These are phyloP conservation scores for Diploscapter pachys DNA, from an alignment of 1,140 invertebrate species.

Conservation along the genomic window DNA sequence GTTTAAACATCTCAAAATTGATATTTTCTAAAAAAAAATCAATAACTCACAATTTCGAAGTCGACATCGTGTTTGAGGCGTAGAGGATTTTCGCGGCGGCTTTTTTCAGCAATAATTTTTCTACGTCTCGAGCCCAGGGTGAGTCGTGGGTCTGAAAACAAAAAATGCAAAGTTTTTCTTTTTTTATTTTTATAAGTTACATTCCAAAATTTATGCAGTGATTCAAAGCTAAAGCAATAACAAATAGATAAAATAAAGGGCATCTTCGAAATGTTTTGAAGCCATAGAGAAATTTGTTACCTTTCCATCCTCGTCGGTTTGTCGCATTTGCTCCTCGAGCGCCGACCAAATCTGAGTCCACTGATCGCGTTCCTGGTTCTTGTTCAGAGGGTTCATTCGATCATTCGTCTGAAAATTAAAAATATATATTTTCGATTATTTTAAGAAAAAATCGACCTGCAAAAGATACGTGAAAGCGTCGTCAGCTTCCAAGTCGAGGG, in stretches of 20 bases:
- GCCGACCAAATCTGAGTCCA: background rate
- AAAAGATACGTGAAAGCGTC: background rate
- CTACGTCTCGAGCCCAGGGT: background rate
- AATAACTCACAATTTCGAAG: background rate
- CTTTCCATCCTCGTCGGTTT: background rate
- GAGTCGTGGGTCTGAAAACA: background rate
- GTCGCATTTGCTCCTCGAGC: background rate
- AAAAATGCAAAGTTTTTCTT: background rate
- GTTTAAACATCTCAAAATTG: background rate
- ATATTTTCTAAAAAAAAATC: constrained; percentile 1
- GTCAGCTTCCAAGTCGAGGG: background rate
- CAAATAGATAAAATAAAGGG: background rate
- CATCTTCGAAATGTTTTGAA: too few relatives aligned
- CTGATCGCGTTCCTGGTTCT: background rate
- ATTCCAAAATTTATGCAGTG: background rate
- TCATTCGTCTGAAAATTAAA: background rate
- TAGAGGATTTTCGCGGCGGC: background rate
- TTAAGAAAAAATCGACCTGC: background rate
- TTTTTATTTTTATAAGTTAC: background rate
- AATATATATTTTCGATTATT: background rate
- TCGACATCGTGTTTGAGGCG: too few relatives aligned
- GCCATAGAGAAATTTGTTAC: too few relatives aligned
- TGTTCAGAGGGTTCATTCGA: background rate
- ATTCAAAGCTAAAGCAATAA: background rate
- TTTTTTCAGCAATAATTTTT: constrained; percentile 8